These are phyloP conservation scores for Pteromalus puparum DNA, from an alignment of 1,140 invertebrate genomes.

Conservation along the genomic window DNA sequence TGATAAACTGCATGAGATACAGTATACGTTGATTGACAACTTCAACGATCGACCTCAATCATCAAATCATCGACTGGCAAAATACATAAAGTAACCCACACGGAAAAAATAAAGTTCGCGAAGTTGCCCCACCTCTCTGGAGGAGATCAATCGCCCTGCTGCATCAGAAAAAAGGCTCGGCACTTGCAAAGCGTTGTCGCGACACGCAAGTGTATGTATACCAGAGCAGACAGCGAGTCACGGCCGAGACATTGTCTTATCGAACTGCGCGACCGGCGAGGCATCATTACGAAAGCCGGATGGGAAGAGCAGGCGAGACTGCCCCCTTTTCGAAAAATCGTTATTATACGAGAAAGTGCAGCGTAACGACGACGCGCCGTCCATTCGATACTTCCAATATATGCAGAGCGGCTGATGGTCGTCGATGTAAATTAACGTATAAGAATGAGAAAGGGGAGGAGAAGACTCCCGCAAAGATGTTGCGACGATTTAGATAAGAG, in stretches of 20 bases:
- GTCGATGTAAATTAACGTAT: slow-evolving; percentile 19
- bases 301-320: neutral
- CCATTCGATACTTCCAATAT: slow-evolving; percentile 43
- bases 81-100: no score
- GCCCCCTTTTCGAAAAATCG: slow-evolving; percentile 35
- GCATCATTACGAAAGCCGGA: slow-evolving; percentile 39
- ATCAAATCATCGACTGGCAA: no score
- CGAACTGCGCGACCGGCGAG: neutral
- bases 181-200: slow-evolving; percentile 2
- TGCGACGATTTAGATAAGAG: no score
- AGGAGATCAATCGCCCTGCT: slow-evolving; percentile 17
- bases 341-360: slow-evolving; percentile 44
- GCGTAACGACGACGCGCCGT: slow-evolving; percentile 36
- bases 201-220: neutral
- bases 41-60: no score
- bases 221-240: slow-evolving; percentile 2
- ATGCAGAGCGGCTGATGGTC: slow-evolving; percentile 13
- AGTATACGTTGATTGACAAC: no score
- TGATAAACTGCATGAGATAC: no score
- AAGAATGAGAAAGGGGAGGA: neutral
- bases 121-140: neutral
- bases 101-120: neutral
- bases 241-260: slow-evolving; percentile 42
- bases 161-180: neutral
- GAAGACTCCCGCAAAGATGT: no score